Percentiles rank a stretch among this genome's conserved stretches.
These are phyloP conservation scores for Plemyria rubiginata DNA, from an alignment of 2,888 invertebrate species.

Conservation along the genomic window DNA sequence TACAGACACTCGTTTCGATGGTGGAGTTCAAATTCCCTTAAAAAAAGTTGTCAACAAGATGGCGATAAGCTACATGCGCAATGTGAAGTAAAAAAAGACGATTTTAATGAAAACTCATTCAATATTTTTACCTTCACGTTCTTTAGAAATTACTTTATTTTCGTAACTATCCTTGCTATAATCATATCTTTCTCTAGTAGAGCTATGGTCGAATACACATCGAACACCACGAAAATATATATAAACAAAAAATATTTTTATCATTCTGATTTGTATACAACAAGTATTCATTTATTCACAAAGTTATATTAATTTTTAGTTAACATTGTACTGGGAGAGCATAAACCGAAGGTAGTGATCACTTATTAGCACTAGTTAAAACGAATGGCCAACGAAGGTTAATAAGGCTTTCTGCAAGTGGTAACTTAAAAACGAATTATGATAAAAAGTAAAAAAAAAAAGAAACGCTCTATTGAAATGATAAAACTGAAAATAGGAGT, in stretches of 20 bases:
- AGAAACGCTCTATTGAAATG: constrained; percentile 20
- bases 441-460: constrained; percentile 4
- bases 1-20: constrained; percentile 37
- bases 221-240: constrained; percentile 25
- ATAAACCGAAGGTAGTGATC: constrained; percentile 23
- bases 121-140: constrained; percentile 13
- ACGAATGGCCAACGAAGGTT: constrained; percentile 16
- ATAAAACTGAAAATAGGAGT: neutral
- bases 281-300: constrained; percentile 22
- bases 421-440: neutral
- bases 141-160: constrained; percentile 11
- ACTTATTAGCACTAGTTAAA: constrained; percentile 7
- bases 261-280: constrained; percentile 26
- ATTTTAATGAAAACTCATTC: too few species aligned
- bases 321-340: constrained; percentile 34
- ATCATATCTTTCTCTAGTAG: constrained; percentile 14
- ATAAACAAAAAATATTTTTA: constrained; percentile 17
- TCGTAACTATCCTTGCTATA: constrained; percentile 24
- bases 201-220: constrained; percentile 18
- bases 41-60: constrained; percentile 28
- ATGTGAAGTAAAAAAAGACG: too few species aligned
- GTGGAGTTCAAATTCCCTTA: constrained; percentile 36
- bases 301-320: constrained; percentile 30
- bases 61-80: constrained; percentile 1
- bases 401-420: constrained; percentile 4